phyloP scores from a whole-genome alignment of 2,797 vertebrate species.

The Microctenopoma stevenorrisi region DNA sequence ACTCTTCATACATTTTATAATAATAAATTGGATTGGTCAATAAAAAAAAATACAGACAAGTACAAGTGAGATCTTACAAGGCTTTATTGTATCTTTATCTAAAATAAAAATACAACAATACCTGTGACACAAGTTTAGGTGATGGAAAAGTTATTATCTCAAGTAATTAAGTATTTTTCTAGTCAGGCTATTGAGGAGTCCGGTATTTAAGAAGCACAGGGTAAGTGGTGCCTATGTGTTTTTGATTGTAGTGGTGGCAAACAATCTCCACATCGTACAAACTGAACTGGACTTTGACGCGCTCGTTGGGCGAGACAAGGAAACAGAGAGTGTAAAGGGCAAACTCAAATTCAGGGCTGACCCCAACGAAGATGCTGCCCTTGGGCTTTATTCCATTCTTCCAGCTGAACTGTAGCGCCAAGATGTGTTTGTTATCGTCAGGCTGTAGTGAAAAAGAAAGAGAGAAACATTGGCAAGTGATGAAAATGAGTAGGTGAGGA shows the following conservation, averaged over 20 bases:
- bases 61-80: slow-evolving; percentile 46
- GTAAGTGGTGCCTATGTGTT: slow-evolving; percentile 87
- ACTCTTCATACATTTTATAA: neutral
- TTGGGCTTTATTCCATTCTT: slow-evolving; percentile 87
- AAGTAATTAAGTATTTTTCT: neutral
- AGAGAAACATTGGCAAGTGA: neutral
- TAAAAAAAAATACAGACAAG: slow-evolving; percentile 17
- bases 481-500: neutral
- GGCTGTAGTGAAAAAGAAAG: slow-evolving; percentile 69
- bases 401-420: slow-evolving; percentile 88
- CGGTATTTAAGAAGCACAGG: slow-evolving; percentile 84
- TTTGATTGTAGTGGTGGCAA: slow-evolving; percentile 86
- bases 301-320: slow-evolving; percentile 83
- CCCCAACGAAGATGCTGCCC: slow-evolving; percentile 87
- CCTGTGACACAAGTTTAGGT: slow-evolving; percentile 52
- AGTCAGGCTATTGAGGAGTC: slow-evolving; percentile 30
- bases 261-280: slow-evolving; percentile 86
- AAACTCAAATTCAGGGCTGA: slow-evolving; percentile 87
- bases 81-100: slow-evolving; percentile 83
- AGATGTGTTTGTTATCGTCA: slow-evolving; percentile 85
- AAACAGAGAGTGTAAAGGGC: slow-evolving; percentile 88
- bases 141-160: slow-evolving; percentile 19
- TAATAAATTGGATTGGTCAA: neutral
- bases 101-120: slow-evolving; percentile 79
- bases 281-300: slow-evolving; percentile 85